Evolutionary conservation across 2,113 vertebrate genomes (phyloP).

Genomic region (Trogon melanurus): DNA sequence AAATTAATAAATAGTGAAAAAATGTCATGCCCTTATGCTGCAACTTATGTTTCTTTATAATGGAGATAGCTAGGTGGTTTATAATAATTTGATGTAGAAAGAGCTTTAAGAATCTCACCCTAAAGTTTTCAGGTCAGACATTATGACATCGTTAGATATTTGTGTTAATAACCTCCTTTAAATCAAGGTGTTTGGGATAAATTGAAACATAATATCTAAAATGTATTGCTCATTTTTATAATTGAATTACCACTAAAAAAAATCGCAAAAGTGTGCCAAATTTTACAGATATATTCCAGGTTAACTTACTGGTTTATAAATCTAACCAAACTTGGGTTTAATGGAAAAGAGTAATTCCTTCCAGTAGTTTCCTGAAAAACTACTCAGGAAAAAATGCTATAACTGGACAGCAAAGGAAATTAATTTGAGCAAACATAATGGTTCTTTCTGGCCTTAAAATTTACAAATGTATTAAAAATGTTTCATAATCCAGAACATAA

Average conservation of each 20-base stretch:
- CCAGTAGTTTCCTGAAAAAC: neutral
- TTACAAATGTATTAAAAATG: constrained; percentile 17
- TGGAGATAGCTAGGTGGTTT: neutral
- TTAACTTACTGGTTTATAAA: neutral
- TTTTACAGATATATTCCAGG: neutral
- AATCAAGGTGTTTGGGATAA: neutral
- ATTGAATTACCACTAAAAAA: neutral
- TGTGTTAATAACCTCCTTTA: neutral
- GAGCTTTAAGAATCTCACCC: neutral
- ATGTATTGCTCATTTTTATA: neutral
- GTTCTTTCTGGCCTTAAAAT: neutral
- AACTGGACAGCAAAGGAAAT: neutral
- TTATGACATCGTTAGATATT: neutral
- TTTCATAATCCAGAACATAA: neutral
- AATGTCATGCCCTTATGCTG: neutral
- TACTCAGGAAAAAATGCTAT: neutral
- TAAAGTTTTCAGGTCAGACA: neutral
- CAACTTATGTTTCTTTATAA: neutral
- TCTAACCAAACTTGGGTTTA: neutral
- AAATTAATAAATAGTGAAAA: neutral
- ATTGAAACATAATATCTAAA: neutral
- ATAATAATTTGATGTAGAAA: neutral
- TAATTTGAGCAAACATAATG: neutral
- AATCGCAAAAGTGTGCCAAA: neutral
- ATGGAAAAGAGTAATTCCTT: neutral